phyloP scores from a whole-genome alignment of 2,888 invertebrate genomes.

The Coleophora deauratella region DNA sequence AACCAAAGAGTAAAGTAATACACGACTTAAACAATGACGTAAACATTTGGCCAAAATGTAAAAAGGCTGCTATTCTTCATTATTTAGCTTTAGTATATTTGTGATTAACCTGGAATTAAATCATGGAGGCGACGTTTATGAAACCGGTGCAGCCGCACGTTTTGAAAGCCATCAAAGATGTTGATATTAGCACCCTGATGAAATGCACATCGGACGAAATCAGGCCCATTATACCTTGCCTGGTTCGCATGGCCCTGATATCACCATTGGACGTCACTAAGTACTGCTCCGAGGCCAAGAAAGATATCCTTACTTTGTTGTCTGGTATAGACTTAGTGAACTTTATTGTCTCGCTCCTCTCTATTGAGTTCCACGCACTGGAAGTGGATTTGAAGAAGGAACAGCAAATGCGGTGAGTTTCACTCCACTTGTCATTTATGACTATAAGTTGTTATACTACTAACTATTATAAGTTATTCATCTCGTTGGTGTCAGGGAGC shows the following conservation, averaged over 20 bases:
- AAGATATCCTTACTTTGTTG: conserved; percentile 90
- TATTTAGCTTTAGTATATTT: too few relatives aligned
- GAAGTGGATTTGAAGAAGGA: conserved; percentile 95
- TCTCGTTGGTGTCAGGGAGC: too few relatives aligned
- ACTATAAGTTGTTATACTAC: background rate
- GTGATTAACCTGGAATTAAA: too few relatives aligned
- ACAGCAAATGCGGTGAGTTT: conserved; percentile 82
- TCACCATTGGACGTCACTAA: conserved; percentile 90
- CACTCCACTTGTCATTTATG: too few relatives aligned
- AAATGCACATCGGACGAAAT: conserved; percentile 85
- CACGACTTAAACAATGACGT: too few relatives aligned
- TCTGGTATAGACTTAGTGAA: conserved; percentile 96
- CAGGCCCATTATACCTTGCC: conserved; percentile 91
- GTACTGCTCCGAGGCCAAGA: conserved; percentile 87
- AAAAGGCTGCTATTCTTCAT: too few relatives aligned
- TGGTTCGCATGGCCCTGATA: conserved; percentile 92
- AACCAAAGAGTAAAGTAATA: too few relatives aligned
- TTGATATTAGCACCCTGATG: conserved; percentile 83
- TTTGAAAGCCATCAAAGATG: conserved; percentile 86
- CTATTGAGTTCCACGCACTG: conserved; percentile 94
- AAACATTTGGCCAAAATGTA: too few relatives aligned
- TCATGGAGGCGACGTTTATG: conserved; percentile 52
- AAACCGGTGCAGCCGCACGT: conserved; percentile 79
- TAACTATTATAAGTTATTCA: too few relatives aligned
- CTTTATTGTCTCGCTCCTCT: conserved; percentile 92